Base-by-base conservation (phyloP, 1,140 invertebrate species). In the Harlomillsia oculata region DNA sequence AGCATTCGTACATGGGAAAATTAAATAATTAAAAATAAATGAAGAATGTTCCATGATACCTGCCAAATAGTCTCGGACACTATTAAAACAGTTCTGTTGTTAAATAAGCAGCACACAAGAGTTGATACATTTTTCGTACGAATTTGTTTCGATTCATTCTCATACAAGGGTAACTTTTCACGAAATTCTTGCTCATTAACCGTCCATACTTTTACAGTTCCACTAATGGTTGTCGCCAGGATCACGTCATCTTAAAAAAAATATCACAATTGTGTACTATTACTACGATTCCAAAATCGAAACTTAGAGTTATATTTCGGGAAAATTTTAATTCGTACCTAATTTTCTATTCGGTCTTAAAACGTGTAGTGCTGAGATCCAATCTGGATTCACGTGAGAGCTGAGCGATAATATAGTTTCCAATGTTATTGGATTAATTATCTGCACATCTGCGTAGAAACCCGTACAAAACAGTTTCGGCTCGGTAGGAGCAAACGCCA, bases 161-260 rank as follows among this genome's bases (percentile, higher is more conserved):
- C 96, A 70, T 89, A 94, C 29, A 97, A 81, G 1, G 88, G 84
- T 67, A 91, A 83, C 39, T 62, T 62, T 28, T 63, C 59, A 18
- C 62, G 39, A 37, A 56, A 55, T 70, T 97, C 93, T 57, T 85
- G 81, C 5, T 89, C 89, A 30, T 83, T 76, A 2, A 98, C 75
- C 0, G 92, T 96, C 96, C 96, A 99, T 0, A 98, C 88, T 76
- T 98, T 99, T 5, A 99, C 90, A 44, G 89, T 92, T 29, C 96
- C 96, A 13, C 92, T 92, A 32, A 94, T 93, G 9, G 94, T 95
- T 40, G 98, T 80, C 16, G 90, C 96, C 65, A 99, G 75, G 5
- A 98, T 87, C 6, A 98, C 92, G 74, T 98, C 95, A 75, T 97
- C 92, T 82, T 84, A 75, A 73, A 71, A 53, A 56, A 59, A 61